Conservation (phyloP, 2,797 vertebrate genomes). For the Ctenopoma kingsleyae region DNA sequence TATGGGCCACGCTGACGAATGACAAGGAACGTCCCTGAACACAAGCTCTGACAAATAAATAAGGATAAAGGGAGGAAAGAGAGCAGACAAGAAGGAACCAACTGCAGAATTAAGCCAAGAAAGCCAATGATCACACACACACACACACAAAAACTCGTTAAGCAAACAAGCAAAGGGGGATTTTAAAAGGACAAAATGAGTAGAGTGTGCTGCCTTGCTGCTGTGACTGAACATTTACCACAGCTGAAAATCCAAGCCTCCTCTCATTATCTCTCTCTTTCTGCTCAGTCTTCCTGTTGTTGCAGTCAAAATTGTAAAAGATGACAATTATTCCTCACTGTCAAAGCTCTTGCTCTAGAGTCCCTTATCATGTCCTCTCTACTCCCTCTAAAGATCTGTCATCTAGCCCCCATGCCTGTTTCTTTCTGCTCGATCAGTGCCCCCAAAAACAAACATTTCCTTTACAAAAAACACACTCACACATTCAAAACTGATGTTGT, state of each 20-base stretch:
- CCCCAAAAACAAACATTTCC: constrained; percentile 19
- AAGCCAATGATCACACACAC: constrained; percentile 18
- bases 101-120: constrained; percentile 60
- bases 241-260: constrained; percentile 60
- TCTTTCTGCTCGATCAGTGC: constrained; percentile 9
- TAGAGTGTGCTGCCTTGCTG: constrained; percentile 40
- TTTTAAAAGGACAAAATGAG: constrained; percentile 55
- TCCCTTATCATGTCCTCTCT: constrained; percentile 39
- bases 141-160: neutral
- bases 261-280: constrained; percentile 67
- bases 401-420: constrained; percentile 20
- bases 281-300: constrained; percentile 50
- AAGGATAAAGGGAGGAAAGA: constrained; percentile 76
- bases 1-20: constrained; percentile 76
- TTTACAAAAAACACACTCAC: constrained; percentile 14
- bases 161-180: constrained; percentile 47
- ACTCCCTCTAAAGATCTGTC: constrained; percentile 49
- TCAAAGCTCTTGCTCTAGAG: constrained; percentile 25
- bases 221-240: constrained; percentile 64
- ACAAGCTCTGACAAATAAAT: constrained; percentile 84
- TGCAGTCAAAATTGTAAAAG: constrained; percentile 64
- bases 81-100: constrained; percentile 54
- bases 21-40: constrained; percentile 79
- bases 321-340: constrained; percentile 66
- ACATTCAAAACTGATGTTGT: constrained; percentile 19